These are phyloP conservation scores for Chelonia mydas DNA, from an alignment of 2,797 vertebrate species.

Conservation along the genomic window DNA sequence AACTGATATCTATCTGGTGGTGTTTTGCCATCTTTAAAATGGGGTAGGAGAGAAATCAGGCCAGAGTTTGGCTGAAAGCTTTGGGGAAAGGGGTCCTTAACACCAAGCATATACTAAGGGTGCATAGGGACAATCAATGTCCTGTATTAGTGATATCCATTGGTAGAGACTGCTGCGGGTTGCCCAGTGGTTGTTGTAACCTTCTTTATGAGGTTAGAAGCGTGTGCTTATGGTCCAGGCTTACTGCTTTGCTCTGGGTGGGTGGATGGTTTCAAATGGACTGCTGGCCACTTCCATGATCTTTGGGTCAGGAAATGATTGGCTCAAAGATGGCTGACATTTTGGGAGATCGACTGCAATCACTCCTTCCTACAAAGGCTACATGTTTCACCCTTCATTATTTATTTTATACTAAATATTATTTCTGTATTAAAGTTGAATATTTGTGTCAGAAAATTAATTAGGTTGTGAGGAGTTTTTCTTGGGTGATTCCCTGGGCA, in stretches of 20 bases:
- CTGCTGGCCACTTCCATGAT: not conserved
- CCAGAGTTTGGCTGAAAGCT: not conserved
- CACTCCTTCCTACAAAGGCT: not conserved
- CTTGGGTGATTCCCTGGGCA: slow-evolving; percentile 27
- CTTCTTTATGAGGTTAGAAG: not conserved
- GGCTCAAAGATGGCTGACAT: not conserved
- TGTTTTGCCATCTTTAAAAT: not conserved
- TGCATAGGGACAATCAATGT: not conserved
- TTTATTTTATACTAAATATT: not conserved
- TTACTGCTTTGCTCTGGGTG: not conserved
- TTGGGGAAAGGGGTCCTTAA: not conserved
- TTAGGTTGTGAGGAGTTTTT: not conserved
- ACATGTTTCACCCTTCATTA: not conserved
- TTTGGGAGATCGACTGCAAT: not conserved
- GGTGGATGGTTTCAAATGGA: not conserved
- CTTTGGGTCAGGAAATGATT: slow-evolving; percentile 10
- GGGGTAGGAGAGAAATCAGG: not conserved
- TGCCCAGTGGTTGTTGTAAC: not conserved
- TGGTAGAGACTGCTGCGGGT: not conserved
- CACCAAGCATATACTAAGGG: not conserved
- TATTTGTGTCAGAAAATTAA: not conserved
- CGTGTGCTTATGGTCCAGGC: not conserved
- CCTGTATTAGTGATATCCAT: not conserved
- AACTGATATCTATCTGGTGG: not conserved
- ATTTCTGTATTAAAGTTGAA: not conserved